phyloP scores from a whole-genome alignment of 2,113 vertebrate genomes.

The Etia nguti region DNA sequence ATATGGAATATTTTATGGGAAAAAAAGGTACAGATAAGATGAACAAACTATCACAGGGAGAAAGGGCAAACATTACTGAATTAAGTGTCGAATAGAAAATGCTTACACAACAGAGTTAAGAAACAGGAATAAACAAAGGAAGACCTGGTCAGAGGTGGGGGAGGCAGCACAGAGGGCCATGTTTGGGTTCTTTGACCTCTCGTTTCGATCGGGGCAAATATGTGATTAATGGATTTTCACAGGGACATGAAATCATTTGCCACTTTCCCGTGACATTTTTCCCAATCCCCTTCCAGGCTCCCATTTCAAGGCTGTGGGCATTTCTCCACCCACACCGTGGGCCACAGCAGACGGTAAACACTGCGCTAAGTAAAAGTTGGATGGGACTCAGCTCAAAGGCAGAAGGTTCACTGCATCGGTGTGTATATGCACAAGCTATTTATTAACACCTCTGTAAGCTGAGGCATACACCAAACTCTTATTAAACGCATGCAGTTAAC shows the following conservation, averaged over 20 bases:
- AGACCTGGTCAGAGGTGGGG: not conserved
- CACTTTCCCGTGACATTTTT: constrained; percentile 63
- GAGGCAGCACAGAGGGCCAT: not conserved
- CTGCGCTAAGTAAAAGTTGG: constrained; percentile 3
- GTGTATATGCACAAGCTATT: not conserved
- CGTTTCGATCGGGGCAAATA: constrained; percentile 35
- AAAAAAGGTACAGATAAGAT: constrained; percentile 12
- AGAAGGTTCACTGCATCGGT: not conserved
- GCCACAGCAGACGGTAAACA: constrained; percentile 48
- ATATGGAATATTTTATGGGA: not conserved
- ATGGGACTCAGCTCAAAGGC: not conserved
- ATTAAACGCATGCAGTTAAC: not conserved
- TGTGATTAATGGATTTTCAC: constrained; percentile 70
- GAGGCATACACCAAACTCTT: not conserved
- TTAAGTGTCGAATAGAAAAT: not conserved
- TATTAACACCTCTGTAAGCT: not conserved
- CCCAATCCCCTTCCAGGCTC: not conserved
- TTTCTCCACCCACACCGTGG: not conserved
- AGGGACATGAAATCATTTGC: constrained; percentile 41
- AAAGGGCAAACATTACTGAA: constrained; percentile 1
- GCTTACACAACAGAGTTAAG: not conserved
- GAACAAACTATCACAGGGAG: not conserved
- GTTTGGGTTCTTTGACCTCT: constrained; percentile 28
- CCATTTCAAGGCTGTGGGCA: constrained; percentile 8
- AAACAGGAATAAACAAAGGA: not conserved